Conservation (phyloP, 2,797 vertebrate species). For the Nasua narica region DNA sequence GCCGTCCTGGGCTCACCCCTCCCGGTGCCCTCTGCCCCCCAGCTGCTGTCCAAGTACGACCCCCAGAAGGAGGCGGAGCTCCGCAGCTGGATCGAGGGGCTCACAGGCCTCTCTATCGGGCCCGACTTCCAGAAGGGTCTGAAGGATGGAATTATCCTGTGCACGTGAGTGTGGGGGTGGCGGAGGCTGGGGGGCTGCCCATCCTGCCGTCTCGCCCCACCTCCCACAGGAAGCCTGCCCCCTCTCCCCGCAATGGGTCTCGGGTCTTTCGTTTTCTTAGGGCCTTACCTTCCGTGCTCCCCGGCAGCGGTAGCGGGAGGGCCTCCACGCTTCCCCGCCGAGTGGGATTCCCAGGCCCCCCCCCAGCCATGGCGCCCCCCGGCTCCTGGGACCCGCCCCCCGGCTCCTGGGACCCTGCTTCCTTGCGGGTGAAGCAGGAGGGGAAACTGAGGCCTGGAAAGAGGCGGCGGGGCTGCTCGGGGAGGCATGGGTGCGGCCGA, state of each 20-base stretch:
- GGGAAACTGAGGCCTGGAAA: not conserved
- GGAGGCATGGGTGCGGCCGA: not conserved
- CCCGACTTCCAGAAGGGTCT: slow-evolving; percentile 95
- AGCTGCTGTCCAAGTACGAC: slow-evolving; percentile 97
- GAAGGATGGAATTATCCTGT: slow-evolving; percentile 91
- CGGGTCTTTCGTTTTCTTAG: not conserved
- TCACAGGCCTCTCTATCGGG: slow-evolving; percentile 88
- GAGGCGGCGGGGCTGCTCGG: not conserved
- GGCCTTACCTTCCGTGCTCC: not conserved
- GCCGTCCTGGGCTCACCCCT: not conserved
- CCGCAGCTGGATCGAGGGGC: slow-evolving; percentile 91
- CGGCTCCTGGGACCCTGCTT: not conserved
- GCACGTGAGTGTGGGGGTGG: slow-evolving; percentile 88
- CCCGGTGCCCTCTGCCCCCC: not conserved
- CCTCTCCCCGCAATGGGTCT: not conserved
- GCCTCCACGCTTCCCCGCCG: not conserved
- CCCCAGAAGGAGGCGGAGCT: slow-evolving; percentile 92
- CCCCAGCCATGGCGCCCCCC: too few relatives aligned
- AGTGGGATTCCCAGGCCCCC: not conserved
- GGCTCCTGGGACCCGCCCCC: too few relatives aligned
- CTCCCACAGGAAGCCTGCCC: not conserved
- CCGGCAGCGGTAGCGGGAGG: not conserved
- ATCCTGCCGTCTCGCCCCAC: accelerated
- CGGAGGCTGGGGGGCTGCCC: too few relatives aligned
- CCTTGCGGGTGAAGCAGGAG: not conserved